These are phyloP conservation scores for Holacanthus passer DNA, from an alignment of 2,113 vertebrate species.

Conservation along the genomic window DNA sequence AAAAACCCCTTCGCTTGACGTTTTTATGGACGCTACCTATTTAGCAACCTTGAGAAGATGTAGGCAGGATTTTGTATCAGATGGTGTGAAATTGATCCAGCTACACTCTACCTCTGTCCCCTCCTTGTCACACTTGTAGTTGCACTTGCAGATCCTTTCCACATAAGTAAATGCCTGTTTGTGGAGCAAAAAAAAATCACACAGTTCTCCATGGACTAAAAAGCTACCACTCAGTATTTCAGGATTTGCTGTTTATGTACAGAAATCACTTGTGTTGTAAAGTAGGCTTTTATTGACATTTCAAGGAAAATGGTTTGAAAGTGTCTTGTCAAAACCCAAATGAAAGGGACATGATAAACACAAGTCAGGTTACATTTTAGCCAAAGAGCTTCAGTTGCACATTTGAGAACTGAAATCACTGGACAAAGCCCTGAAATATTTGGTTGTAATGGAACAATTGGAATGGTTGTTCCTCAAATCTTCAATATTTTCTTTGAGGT, in stretches of 20 bases:
- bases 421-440: too few species aligned
- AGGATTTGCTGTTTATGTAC: not conserved
- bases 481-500: too few species aligned
- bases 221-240: not conserved
- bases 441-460: too few species aligned
- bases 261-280: not conserved
- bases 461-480: too few species aligned
- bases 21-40: slow-evolving; percentile 61
- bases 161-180: not conserved
- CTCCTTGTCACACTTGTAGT: not conserved
- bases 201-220: not conserved
- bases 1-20: slow-evolving; percentile 24
- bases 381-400: too few species aligned
- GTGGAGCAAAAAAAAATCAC: not conserved
- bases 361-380: too few species aligned
- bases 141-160: not conserved
- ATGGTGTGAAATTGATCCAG: slow-evolving; percentile 32
- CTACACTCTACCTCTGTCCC: not conserved
- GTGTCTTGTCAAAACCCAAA: not conserved
- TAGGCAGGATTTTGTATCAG: slow-evolving; percentile 20
- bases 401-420: too few species aligned
- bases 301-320: not conserved
- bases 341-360: too few species aligned
- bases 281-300: not conserved
- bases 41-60: slow-evolving; percentile 42